Conservation (phyloP, 2,888 invertebrate species). For the Pyrocoelia pectoralis region DNA sequence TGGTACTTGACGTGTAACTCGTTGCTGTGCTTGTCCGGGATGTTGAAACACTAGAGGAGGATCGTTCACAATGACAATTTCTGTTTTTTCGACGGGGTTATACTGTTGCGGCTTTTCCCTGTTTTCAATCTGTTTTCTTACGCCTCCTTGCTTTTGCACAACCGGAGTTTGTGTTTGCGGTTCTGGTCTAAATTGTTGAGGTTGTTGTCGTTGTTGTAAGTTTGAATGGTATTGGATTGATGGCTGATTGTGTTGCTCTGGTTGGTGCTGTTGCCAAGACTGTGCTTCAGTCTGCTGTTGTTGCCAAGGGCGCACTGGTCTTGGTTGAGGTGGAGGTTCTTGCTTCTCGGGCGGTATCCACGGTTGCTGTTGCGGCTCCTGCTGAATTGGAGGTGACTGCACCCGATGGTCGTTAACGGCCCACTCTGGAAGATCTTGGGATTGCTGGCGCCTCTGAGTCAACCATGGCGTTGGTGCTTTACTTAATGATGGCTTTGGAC, state of each 20-base stretch:
- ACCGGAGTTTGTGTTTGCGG: slow-evolving; percentile 43
- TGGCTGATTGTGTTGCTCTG: slow-evolving; percentile 34
- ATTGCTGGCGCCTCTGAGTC: slow-evolving; percentile 56
- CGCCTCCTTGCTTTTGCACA: slow-evolving; percentile 32
- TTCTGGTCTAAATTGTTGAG: slow-evolving; percentile 43
- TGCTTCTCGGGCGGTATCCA: slow-evolving; percentile 14
- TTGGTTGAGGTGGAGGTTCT: slow-evolving; percentile 32
- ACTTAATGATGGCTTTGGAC: slow-evolving; percentile 60
- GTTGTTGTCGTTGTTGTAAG: slow-evolving; percentile 18
- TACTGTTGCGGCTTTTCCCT: slow-evolving; percentile 13
- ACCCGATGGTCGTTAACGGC: slow-evolving; percentile 51
- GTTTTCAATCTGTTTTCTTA: slow-evolving; percentile 19
- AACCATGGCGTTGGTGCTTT: slow-evolving; percentile 71
- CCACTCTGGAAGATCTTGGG: slow-evolving; percentile 64
- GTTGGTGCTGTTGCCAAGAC: slow-evolving; percentile 42
- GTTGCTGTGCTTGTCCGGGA: slow-evolving; percentile 44
- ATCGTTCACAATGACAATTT: slow-evolving; percentile 53
- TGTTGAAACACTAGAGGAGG: slow-evolving; percentile 53
- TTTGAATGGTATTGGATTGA: slow-evolving; percentile 27
- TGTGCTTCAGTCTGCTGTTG: slow-evolving; percentile 45
- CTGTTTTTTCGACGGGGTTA: slow-evolving; percentile 18
- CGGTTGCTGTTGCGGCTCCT: slow-evolving; percentile 36
- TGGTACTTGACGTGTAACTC: slow-evolving; percentile 39
- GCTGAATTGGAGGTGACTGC: slow-evolving; percentile 33
- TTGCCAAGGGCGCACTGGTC: slow-evolving; percentile 13